Conservation (phyloP, 1,140 invertebrate genomes). For the Thaumetopoea pityocampa region DNA sequence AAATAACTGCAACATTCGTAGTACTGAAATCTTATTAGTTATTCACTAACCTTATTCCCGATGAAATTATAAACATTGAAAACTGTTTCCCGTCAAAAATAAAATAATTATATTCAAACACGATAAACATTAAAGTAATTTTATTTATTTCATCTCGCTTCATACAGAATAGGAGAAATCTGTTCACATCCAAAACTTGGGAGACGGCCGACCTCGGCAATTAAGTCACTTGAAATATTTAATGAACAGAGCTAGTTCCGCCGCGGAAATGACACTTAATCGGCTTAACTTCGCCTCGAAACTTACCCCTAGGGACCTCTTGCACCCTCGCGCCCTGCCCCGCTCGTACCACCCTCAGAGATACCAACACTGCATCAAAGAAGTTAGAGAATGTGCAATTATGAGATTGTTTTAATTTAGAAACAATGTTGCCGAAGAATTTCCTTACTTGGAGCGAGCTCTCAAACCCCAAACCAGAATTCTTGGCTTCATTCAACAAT, state of each 20-base stretch:
- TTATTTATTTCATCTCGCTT: too few species aligned
- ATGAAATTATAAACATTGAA: too few species aligned
- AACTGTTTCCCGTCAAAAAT: too few species aligned
- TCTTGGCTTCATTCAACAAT: slow-evolving; percentile 66
- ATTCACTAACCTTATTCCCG: too few species aligned
- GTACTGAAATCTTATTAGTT: too few species aligned
- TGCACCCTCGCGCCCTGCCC: slow-evolving; percentile 13
- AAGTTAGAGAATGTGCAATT: slow-evolving; percentile 72
- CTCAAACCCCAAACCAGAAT: slow-evolving; percentile 62
- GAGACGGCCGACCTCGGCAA: slow-evolving; percentile 57
- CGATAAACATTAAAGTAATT: too few species aligned
- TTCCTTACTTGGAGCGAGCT: slow-evolving; percentile 58
- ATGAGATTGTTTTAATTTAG: slow-evolving; percentile 75
- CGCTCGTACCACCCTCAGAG: slow-evolving; percentile 17
- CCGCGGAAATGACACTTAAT: slow-evolving; percentile 73
- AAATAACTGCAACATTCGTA: too few species aligned
- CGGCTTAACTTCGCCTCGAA: slow-evolving; percentile 71
- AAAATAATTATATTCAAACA: too few species aligned
- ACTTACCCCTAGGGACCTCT: slow-evolving; percentile 48
- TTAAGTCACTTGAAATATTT: slow-evolving; percentile 72
- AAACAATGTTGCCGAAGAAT: slow-evolving; percentile 73
- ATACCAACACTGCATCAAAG: slow-evolving; percentile 62
- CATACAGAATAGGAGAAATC: slow-evolving; percentile 32
- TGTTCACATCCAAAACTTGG: slow-evolving; percentile 48
- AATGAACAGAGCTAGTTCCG: slow-evolving; percentile 73